Conservation (phyloP, 2,797 vertebrate genomes). For the Lagocephalus sceleratus region DNA sequence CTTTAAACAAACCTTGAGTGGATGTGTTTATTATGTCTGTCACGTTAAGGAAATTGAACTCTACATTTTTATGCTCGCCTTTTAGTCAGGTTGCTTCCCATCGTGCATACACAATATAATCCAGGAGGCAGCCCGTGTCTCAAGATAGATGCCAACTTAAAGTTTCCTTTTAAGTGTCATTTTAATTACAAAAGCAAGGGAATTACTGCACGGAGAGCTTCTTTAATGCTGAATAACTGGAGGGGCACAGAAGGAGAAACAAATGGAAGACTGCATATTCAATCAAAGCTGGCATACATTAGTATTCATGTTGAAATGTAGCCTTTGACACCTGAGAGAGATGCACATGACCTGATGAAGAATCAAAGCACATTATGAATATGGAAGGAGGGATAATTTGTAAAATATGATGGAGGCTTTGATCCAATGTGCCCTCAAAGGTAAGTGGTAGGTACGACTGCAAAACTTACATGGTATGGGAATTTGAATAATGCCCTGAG, state of each 20-base stretch:
- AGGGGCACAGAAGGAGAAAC: constrained; percentile 5
- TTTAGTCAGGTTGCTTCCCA: constrained; percentile 2
- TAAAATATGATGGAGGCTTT: constrained; percentile 29
- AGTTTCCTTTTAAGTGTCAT: too few species aligned
- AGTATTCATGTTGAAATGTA: constrained; percentile 38
- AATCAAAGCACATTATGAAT: constrained; percentile 42
- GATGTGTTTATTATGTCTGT: not conserved
- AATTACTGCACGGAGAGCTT: constrained; percentile 8
- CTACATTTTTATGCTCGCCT: not conserved
- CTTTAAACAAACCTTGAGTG: constrained; percentile 15
- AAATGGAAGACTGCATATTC: constrained; percentile 33
- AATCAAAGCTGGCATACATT: constrained; percentile 28
- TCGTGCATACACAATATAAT: constrained; percentile 1
- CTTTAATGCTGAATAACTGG: constrained; percentile 13
- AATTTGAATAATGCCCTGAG: not conserved
- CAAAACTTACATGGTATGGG: not conserved
- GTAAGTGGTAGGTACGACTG: not conserved
- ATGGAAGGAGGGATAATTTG: constrained; percentile 38
- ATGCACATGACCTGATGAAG: constrained; percentile 34
- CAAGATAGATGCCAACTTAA: not conserved
- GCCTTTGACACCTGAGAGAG: constrained; percentile 42
- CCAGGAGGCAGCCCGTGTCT: not conserved
- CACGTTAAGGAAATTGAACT: constrained; percentile 17
- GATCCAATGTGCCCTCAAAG: constrained; percentile 30
- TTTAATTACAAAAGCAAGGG: constrained; percentile 2